Evolutionary conservation across 2,797 vertebrate species (phyloP).

Genomic region (Eulemur albifrons): DNA sequence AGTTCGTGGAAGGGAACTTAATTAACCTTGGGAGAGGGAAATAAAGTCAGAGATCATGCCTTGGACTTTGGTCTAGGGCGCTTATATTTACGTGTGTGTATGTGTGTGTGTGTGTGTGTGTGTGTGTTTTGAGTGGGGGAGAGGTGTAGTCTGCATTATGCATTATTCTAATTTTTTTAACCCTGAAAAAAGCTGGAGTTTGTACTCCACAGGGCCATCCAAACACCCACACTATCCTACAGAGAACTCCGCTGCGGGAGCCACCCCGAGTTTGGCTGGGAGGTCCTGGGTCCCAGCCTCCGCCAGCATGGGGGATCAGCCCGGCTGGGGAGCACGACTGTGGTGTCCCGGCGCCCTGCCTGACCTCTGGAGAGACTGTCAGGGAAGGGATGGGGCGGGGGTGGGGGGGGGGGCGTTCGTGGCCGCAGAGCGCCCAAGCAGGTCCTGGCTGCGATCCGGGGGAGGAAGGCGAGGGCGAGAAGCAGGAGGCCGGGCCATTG

Average conservation of each 20-base stretch:
- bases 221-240: not conserved
- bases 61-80: not conserved
- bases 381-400: not conserved
- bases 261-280: not conserved
- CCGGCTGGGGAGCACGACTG: not conserved
- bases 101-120: not conserved
- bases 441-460: conserved; percentile 68
- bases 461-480: conserved; percentile 80
- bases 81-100: not conserved
- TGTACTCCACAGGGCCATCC: not conserved
- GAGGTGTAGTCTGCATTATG: not conserved
- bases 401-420: conserved; percentile 21
- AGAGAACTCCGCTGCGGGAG: not conserved
- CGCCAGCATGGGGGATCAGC: not conserved
- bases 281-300: not conserved
- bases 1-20: conserved; percentile 67
- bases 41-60: conserved; percentile 64
- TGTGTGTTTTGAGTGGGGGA: not conserved
- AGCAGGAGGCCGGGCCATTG: conserved; percentile 90
- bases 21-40: conserved; percentile 66
- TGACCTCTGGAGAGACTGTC: conserved; percentile 1
- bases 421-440: conserved; percentile 34
- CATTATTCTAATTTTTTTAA: conserved; percentile 36
- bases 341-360: not conserved
- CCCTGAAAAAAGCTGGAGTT: not conserved